Base-by-base conservation (phyloP, 1,140 invertebrate genomes). In the Aphidius ervi region DNA sequence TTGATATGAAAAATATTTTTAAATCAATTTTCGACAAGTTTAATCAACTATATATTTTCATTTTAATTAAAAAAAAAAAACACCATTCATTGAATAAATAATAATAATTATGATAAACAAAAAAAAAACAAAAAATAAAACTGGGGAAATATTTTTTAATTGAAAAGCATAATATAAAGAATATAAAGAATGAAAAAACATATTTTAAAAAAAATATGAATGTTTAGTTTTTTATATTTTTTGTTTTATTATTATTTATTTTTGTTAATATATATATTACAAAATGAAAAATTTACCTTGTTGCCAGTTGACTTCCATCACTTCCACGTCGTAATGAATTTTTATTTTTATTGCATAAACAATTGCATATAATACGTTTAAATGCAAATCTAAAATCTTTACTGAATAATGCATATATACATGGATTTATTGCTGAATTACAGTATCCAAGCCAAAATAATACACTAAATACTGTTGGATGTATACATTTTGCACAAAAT, bases 361-460 rank as follows among this genome's bases (percentile, higher is more conserved):
- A 93, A 63, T 87, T 85, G 77, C 92, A 95, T 68, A 96, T 88
- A 67, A 96, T 95, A 67, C 87, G 86, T 77, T 93, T 93, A 83
- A 97, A 96, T 10, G 94, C 94, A 70, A 89, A 90, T 64, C 93
- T 86, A 76, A 96, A 97, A 76, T 95, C 93, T 74, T 92, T 91
- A 68, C 92, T 94, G 77, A 96, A 95, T 50, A 95, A 83, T 6
- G 93, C 93, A 74, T 96, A 97, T 65, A 94, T 93, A 68, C 91
- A 86, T 1, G 95, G 95, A 75, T 97, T 98, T 62, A 96, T 89
- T 31, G 94, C 94, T 9, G 92, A 95, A 77, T 98, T 98, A 74
- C 93, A 94, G 76, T 98, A 99, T 3, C 96, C 96, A 37, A 98
- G 83, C 95, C 95, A 98, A 78, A 97, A 98, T 6, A 97, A 85